Evolutionary conservation across 2,888 invertebrate genomes (phyloP).

Genomic region (Thumatha senex): DNA sequence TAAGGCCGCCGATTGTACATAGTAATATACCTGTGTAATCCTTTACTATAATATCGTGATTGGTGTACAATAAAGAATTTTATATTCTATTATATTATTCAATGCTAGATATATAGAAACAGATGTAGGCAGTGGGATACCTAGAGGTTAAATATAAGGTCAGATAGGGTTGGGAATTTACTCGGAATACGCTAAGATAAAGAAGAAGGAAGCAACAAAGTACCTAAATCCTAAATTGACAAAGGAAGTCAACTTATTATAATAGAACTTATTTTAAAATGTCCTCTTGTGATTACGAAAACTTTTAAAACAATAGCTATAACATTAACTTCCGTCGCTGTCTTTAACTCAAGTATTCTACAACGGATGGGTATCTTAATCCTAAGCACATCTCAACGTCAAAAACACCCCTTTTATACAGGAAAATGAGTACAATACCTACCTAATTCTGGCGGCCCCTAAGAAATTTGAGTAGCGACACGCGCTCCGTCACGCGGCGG

Average conservation of each 20-base stretch:
- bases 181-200: no score
- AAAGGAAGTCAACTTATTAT: conserved; percentile 1
- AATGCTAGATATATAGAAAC: no score
- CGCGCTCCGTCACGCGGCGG: conserved; percentile 65
- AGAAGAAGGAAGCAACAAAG: no score
- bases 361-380: conserved; percentile 36
- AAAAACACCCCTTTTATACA: conserved; percentile 25
- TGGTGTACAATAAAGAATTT: no score
- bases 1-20: no score
- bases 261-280: neutral
- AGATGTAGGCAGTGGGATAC: no score
- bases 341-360: conserved; percentile 18
- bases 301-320: conserved; percentile 13
- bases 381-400: conserved; percentile 33
- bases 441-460: conserved; percentile 9
- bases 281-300: neutral
- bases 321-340: conserved; percentile 23
- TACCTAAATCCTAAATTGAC: neutral
- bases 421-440: conserved; percentile 39
- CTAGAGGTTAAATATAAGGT: no score
- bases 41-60: no score
- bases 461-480: conserved; percentile 51
- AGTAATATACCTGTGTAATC: no score
- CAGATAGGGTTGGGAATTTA: no score
- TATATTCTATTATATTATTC: no score